Conservation (phyloP, 2,888 invertebrate species). For the Stenichneumon culpator region DNA sequence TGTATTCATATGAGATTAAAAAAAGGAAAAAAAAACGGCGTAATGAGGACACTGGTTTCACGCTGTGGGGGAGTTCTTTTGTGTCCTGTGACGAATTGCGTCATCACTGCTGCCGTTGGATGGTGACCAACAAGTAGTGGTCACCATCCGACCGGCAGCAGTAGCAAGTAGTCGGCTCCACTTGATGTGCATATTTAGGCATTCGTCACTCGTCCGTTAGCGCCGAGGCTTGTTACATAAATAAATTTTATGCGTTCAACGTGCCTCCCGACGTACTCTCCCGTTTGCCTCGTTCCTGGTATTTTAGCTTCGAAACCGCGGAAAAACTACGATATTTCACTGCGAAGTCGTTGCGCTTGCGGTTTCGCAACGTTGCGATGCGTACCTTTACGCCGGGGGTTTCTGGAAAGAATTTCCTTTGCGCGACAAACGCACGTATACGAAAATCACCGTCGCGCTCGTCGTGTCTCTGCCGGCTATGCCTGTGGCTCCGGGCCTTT, state of each 20-base stretch:
- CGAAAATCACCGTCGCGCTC: slow-evolving; percentile 18
- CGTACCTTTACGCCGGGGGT: background rate
- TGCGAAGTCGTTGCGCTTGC: slow-evolving; percentile 7
- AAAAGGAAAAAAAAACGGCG: background rate
- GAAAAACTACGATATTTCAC: slow-evolving; percentile 30
- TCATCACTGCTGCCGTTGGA: slow-evolving; percentile 67
- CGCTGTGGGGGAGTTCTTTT: background rate
- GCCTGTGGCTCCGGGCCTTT: background rate
- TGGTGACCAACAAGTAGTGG: slow-evolving; percentile 15
- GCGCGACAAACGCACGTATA: slow-evolving; percentile 20
- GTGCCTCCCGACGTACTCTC: background rate
- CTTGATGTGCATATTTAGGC: slow-evolving; percentile 72
- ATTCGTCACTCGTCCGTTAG: slow-evolving; percentile 70
- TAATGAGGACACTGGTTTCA: slow-evolving; percentile 14
- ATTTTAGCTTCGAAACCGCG: slow-evolving; percentile 15
- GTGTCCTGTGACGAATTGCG: slow-evolving; percentile 57
- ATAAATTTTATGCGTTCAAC: slow-evolving; percentile 38
- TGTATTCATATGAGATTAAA: background rate
- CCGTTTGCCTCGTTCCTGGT: slow-evolving; percentile 1
- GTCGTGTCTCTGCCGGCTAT: slow-evolving; percentile 5
- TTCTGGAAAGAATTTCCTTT: slow-evolving; percentile 13
- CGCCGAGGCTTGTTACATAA: slow-evolving; percentile 56
- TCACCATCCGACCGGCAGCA: background rate
- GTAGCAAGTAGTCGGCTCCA: slow-evolving; percentile 64
- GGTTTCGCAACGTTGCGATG: slow-evolving; percentile 26